Base-by-base conservation (phyloP, 2,888 invertebrate genomes). In the Agapostemon virescens region DNA sequence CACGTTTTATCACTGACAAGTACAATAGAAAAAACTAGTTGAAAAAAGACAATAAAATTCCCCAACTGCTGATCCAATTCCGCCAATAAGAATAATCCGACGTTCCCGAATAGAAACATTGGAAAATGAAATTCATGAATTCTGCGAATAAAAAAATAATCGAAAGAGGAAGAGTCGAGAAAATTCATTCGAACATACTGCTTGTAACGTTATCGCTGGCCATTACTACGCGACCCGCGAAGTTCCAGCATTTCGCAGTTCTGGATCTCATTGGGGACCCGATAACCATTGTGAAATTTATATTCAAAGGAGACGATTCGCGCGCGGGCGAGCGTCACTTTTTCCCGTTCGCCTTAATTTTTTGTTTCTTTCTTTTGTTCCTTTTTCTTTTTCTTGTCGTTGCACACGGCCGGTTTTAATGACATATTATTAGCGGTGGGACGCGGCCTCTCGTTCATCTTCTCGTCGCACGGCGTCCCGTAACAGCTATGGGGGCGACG, bases 401-500 rank as follows among this genome's bases (percentile, higher is more conserved):
- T 26, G 55, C 55, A 79, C 71, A 45, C 58, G 63, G 23, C 30
- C 75, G 23, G 30, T 52, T 83, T 83, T 79, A 85, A 86, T 79
- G 77, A 72, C 73, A 72, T 83, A 81, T 86, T 83, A 86, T 86
- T 85, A 85, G 64, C 26, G 42, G 4, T 63, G 45, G 52, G 52
- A 63, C 33, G 30, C 70, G 69, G 69, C 69, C 64, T 49, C 78
- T 83, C 87, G 83, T 86, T 61, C 71, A 83, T 86, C 87, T 77
- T 87, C 74, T 52, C 74, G 77, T 75, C 75, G 77, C 81, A 83
- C 33, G 74, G 64, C 73, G 76, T 76, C 61, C 40, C 30, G 79
- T 58, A 81, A 79, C 83, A 63, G 70, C 70, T 74, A 26, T 26
- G 74, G 71, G 81, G 42, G 23, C 36, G 61, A 61, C 61, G 81